These are phyloP conservation scores for Rhynchophorus ferrugineus DNA, from an alignment of 1,140 invertebrate genomes.

Conservation along the genomic window DNA sequence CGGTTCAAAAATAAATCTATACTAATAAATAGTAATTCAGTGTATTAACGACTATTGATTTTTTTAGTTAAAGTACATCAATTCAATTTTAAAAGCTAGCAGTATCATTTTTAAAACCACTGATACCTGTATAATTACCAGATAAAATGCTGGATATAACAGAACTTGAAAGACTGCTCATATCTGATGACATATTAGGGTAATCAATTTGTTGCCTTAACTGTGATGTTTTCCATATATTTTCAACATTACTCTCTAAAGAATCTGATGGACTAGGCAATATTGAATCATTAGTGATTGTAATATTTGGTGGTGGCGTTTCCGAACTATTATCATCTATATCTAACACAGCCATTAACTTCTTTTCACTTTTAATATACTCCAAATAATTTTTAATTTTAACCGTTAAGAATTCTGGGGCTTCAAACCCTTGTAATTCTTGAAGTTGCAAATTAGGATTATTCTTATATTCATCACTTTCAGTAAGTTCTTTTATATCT, in stretches of 20 bases:
- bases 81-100: slow-evolving; percentile 30
- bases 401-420: slow-evolving; percentile 61
- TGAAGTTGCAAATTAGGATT: slow-evolving; percentile 56
- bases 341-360: slow-evolving; percentile 28
- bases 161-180: slow-evolving; percentile 38
- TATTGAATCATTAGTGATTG: slow-evolving; percentile 30
- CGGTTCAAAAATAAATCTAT: too few relatives aligned
- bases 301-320: slow-evolving; percentile 36
- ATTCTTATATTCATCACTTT: slow-evolving; percentile 64
- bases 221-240: slow-evolving; percentile 32
- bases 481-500: slow-evolving; percentile 67
- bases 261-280: slow-evolving; percentile 35
- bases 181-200: slow-evolving; percentile 37
- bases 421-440: slow-evolving; percentile 64
- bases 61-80: too few relatives aligned
- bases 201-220: slow-evolving; percentile 32
- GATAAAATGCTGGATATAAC: slow-evolving; percentile 34
- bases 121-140: slow-evolving; percentile 31
- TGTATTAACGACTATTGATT: too few relatives aligned
- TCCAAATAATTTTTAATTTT: slow-evolving; percentile 59
- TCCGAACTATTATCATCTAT: slow-evolving; percentile 34
- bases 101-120: slow-evolving; percentile 18
- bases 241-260: slow-evolving; percentile 28
- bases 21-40: too few relatives aligned
- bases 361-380: slow-evolving; percentile 37